Conservation (phyloP, 2,888 invertebrate genomes). For the Agrotis clavis region DNA sequence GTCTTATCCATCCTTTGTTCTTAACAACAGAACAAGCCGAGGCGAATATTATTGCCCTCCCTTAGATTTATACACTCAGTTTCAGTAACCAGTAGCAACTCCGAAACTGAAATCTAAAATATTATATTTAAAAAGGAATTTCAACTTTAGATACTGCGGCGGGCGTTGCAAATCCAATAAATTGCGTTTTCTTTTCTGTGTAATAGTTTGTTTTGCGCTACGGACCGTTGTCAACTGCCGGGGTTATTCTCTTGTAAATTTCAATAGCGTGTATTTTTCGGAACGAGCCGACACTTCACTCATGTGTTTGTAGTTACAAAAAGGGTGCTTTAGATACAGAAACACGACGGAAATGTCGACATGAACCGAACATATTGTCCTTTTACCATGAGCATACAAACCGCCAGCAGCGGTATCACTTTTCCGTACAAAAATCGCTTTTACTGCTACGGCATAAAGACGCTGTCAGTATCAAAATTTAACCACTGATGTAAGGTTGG, state of each 20-base stretch:
- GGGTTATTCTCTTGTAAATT: slow-evolving; percentile 43
- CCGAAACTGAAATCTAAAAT: not conserved
- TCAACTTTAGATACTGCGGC: too few species aligned
- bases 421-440: not conserved
- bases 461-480: not conserved
- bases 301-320: slow-evolving; percentile 26
- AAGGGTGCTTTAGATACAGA: slow-evolving; percentile 20
- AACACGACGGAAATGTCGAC: slow-evolving; percentile 39
- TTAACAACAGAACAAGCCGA: not conserved
- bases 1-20: slow-evolving; percentile 7
- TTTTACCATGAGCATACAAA: slow-evolving; percentile 11
- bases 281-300: slow-evolving; percentile 18
- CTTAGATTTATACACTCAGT: not conserved
- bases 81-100: not conserved
- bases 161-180: not conserved
- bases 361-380: slow-evolving; percentile 33
- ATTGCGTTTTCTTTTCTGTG: not conserved
- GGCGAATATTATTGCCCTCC: not conserved
- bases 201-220: slow-evolving; percentile 16
- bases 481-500: not conserved
- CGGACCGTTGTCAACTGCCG: slow-evolving; percentile 14
- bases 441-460: not conserved
- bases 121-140: not conserved
- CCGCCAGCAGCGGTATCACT: not conserved
- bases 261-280: slow-evolving; percentile 42